Evolutionary conservation across 2,797 vertebrate species (phyloP), one percentile per base, ranked within the genome.

Genomic region (Crocodylus rhombifer): DNA sequence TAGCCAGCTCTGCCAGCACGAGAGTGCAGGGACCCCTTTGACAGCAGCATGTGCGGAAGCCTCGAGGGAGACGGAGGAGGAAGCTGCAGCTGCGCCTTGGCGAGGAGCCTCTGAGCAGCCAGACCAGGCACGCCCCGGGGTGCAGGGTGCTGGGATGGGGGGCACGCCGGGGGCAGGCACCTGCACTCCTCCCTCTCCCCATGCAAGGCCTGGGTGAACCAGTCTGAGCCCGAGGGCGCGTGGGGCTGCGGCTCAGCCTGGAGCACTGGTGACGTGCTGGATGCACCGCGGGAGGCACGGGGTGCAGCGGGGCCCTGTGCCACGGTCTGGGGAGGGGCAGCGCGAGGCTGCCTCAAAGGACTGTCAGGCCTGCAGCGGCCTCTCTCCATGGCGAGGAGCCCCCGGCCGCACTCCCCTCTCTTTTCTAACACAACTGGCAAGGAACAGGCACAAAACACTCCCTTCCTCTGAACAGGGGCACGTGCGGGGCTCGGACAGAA

Each of bases 401-500:
- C 42, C 42, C 7, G 42, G 42, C 42, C 7, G 7, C 42, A 8
- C 42, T 42, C 42, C 42, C 42, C 42, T 36, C 42, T 42, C 7
- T 42, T 23, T 73, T 62, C 67, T 79, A 56, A 77, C 81, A 57
- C 2, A 12, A 82, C 0, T 65, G 42, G 80, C 33, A 84, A 77
- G 23, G 62, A 91, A 77, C 18, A 25, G 1, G 10, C 7, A 85
- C 17, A 7, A 77, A 88, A 15, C 1, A 33, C 30, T 86, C 10
- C 56, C 51, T 78, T 86, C n/a, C 55, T 4, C 67, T 20, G 61
- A 58, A 86, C 7, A 55, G 33, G 8, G 85, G 88, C 57, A 80
- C 28, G 62, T 3, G 78, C 67, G 73, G 63, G 67, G 75, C 56
- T 86, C 57, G 94, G 80, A 83, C 13, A 36, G 88, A 90, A 91